Percentiles rank a stretch among this genome's conserved stretches.
Conservation (phyloP, 2,888 invertebrate species). For the Ennomos fuscantarius region DNA sequence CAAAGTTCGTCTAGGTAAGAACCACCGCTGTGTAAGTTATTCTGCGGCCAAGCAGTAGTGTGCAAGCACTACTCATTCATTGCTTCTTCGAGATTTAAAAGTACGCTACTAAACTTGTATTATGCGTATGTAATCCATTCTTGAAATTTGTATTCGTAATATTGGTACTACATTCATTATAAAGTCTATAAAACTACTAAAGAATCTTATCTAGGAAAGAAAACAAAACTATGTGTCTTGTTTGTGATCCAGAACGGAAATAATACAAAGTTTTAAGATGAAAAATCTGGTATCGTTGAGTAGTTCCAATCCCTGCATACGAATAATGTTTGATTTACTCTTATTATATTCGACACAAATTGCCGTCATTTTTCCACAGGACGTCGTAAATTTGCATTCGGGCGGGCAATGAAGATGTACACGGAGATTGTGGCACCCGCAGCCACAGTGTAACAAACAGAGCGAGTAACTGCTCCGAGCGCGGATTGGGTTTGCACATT, state of each 20-base stretch:
- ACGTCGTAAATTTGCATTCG: conserved; percentile 40
- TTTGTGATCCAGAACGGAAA: conserved; percentile 20
- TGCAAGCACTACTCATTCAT: too few relatives aligned
- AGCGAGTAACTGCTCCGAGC: too few relatives aligned
- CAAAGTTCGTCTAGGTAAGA: too few relatives aligned
- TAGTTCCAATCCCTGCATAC: conserved; percentile 29
- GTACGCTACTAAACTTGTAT: too few relatives aligned
- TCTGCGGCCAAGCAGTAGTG: too few relatives aligned
- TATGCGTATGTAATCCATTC: too few relatives aligned
- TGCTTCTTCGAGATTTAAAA: too few relatives aligned
- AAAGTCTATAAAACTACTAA: too few relatives aligned
- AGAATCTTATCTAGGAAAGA: neutral
- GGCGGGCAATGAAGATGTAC: conserved; percentile 28
- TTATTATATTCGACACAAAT: conserved; percentile 52
- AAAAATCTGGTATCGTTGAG: conserved; percentile 18
- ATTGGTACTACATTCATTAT: too few relatives aligned
- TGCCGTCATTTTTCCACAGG: conserved; percentile 42
- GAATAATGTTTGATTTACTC: conserved; percentile 54
- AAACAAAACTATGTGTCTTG: conserved; percentile 24
- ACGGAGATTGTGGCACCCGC: conserved; percentile 21
- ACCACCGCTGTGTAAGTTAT: too few relatives aligned
- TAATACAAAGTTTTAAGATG: neutral
- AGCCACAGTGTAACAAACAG: conserved; percentile 13
- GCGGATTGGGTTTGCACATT: too few relatives aligned
- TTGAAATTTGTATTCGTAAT: too few relatives aligned